Evolutionary conservation across 2,113 vertebrate species (phyloP).

Genomic region (Callopanchax toddi): DNA sequence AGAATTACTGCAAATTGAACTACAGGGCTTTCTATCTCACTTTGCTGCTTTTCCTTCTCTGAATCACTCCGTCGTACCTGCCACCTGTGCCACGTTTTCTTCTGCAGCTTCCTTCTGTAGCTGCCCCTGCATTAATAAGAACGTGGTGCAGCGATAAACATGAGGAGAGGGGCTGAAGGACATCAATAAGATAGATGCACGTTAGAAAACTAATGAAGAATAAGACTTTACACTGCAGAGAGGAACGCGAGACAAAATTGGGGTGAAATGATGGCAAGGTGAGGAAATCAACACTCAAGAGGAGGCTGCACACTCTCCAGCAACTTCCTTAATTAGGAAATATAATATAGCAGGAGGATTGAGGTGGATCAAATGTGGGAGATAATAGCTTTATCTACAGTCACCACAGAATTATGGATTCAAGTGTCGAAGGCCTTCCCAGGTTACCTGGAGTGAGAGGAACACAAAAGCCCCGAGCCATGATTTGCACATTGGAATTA

Average conservation of each 20-base stretch:
- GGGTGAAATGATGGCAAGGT: conserved; percentile 21
- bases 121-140: conserved; percentile 19
- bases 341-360: conserved; percentile 65
- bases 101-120: conserved; percentile 22
- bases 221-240: conserved; percentile 22
- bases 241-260: too few species aligned
- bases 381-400: conserved; percentile 65
- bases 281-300: conserved; percentile 31
- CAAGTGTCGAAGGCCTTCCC: conserved; percentile 40
- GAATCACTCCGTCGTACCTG: conserved; percentile 39
- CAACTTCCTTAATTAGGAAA: conserved; percentile 64
- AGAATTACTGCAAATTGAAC: conserved; percentile 81
- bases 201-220: too few species aligned
- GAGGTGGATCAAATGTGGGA: conserved; percentile 59
- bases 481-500: conserved; percentile 58
- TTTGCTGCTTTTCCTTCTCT: conserved; percentile 32
- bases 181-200: conserved; percentile 24
- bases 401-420: conserved; percentile 52
- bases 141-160: conserved; percentile 12
- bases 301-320: conserved; percentile 32
- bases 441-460: conserved; percentile 38
- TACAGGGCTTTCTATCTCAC: conserved; percentile 48
- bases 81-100: conserved; percentile 29
- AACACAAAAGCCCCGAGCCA: conserved; percentile 46
- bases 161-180: conserved; percentile 1